Conservation (phyloP, 1,140 invertebrate species). For the Dendroctonus valens region DNA sequence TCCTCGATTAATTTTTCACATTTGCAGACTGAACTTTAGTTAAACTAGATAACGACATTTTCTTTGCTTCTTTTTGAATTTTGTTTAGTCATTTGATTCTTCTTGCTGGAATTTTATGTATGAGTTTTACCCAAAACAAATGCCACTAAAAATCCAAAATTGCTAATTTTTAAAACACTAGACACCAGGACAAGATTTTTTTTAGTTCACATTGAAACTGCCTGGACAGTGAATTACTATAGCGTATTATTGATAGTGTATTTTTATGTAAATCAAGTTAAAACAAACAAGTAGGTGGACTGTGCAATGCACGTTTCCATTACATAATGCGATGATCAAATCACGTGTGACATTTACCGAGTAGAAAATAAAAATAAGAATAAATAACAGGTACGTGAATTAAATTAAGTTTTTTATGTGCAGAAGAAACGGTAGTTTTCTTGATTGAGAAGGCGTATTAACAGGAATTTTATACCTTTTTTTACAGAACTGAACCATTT, state of each 20-base stretch:
- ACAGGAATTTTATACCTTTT: constrained; percentile 23
- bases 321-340: constrained; percentile 36
- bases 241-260: neutral
- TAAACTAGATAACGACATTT: no score
- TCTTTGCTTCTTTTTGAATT: no score
- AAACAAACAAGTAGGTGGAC: constrained; percentile 10
- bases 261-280: constrained; percentile 3
- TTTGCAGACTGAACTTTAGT: no score
- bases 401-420: constrained; percentile 24
- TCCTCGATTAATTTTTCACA: no score
- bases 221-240: no score
- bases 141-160: no score
- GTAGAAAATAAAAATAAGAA: constrained; percentile 33
- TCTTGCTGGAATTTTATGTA: no score
- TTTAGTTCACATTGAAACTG: no score
- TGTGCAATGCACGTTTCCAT: constrained; percentile 36
- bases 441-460: constrained; percentile 25
- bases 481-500: constrained; percentile 19
- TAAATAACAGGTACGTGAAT: constrained; percentile 30
- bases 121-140: no score
- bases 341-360: constrained; percentile 39
- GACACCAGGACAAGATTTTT: no score
- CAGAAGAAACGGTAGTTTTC: constrained; percentile 31
- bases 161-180: no score
- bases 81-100: no score